Percentiles rank a stretch among this genome's conserved stretches.
phyloP scores from a whole-genome alignment of 1,140 invertebrate genomes.

The Drosophila ohnishii region DNA sequence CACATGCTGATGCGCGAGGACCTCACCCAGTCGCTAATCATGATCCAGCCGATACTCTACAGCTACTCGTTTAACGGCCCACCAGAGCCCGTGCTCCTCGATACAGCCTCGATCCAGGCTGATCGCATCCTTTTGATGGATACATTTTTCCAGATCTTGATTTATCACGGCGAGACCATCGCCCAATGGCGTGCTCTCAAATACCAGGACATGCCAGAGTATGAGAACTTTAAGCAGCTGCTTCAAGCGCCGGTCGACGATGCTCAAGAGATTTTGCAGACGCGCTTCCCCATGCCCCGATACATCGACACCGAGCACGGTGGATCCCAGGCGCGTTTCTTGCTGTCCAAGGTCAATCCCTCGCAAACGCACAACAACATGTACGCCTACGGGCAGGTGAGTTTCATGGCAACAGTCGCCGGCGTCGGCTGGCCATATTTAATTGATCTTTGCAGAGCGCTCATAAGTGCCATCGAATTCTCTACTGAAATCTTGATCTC shows the following conservation, averaged over 20 bases:
- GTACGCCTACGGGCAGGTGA: conserved; percentile 95
- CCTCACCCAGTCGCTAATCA: conserved; percentile 98
- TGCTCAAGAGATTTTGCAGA: conserved; percentile 97
- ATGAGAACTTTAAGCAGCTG: conserved; percentile 98
- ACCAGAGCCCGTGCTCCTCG: conserved; percentile 97
- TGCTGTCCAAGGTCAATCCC: conserved; percentile 99
- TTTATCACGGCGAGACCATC: conserved; percentile 99
- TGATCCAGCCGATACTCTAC: conserved; percentile 99
- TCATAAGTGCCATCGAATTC: conserved; percentile 7
- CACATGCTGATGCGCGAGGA: conserved; percentile 99
- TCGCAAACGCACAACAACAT: conserved; percentile 99
- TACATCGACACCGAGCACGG: conserved; percentile 99
- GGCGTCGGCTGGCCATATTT: background rate
- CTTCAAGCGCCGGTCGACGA: conserved; percentile 98
- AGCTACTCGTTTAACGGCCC: conserved; percentile 99
- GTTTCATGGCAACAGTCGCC: conserved; percentile 20
- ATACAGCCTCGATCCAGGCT: conserved; percentile 98
- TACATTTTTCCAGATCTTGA: conserved; percentile 99
- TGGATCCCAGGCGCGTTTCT: conserved; percentile 98
- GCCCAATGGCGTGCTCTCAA: conserved; percentile 97
- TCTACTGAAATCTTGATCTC: conserved; percentile 14
- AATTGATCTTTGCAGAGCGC: conserved; percentile 28
- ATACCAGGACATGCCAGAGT: conserved; percentile 98
- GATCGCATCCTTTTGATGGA: conserved; percentile 99
- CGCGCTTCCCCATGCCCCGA: conserved; percentile 98